phyloP scores from a whole-genome alignment of 2,113 vertebrate genomes.

The Lanius collurio region DNA sequence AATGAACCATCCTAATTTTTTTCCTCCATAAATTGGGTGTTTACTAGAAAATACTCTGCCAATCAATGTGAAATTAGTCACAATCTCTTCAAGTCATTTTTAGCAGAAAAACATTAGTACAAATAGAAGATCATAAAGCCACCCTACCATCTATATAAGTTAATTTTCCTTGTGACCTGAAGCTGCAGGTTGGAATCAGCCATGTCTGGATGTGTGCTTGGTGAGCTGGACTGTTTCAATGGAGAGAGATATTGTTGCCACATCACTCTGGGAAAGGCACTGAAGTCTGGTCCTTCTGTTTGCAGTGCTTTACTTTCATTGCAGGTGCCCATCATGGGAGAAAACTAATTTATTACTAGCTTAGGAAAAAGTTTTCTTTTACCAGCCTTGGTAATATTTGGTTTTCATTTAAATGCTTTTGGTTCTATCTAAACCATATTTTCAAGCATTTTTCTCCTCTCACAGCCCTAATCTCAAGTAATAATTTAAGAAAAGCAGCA shows the following conservation, averaged over 20 bases:
- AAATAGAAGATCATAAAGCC: background rate
- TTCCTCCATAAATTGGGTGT: background rate
- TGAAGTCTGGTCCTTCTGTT: background rate
- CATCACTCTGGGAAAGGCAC: background rate
- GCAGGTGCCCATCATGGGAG: background rate
- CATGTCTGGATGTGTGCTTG: background rate
- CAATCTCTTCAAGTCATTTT: background rate
- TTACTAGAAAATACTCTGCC: background rate
- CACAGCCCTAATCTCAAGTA: constrained; percentile 43
- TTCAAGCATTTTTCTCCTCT: constrained; percentile 7
- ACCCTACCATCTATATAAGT: background rate
- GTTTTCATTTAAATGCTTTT: constrained; percentile 48
- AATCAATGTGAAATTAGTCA: background rate
- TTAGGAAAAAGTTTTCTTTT: background rate
- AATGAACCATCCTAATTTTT: background rate
- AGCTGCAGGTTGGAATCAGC: background rate
- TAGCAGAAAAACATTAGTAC: background rate
- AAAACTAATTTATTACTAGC: background rate
- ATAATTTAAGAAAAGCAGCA: constrained; percentile 51
- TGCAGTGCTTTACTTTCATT: background rate
- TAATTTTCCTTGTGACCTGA: background rate
- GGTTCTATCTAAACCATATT: constrained; percentile 55
- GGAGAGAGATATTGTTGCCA: background rate
- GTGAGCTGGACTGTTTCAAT: background rate
- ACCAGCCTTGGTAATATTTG: constrained; percentile 1